phyloP scores from a whole-genome alignment of 2,113 vertebrate species.

The Plotosus lineatus region DNA sequence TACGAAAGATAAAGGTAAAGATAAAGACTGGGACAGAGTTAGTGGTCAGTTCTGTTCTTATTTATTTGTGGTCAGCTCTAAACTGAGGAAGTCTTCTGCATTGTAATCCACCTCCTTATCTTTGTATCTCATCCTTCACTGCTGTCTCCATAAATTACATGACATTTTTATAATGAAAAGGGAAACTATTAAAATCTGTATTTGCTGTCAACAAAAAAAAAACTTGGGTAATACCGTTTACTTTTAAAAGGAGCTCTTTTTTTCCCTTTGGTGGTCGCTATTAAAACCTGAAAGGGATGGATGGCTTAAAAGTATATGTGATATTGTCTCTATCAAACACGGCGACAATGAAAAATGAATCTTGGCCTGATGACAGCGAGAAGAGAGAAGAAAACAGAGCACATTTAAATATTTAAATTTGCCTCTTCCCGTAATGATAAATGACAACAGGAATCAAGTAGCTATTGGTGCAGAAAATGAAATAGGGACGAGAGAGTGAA shows the following conservation, averaged over 20 bases:
- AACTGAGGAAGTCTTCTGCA: constrained; percentile 58
- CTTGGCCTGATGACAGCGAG: constrained; percentile 69
- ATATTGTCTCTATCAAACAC: constrained; percentile 77
- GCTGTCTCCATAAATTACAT: constrained; percentile 67
- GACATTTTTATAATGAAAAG: constrained; percentile 69
- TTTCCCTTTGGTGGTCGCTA: constrained; percentile 63
- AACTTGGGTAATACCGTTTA: constrained; percentile 70
- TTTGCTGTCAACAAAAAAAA: constrained; percentile 71
- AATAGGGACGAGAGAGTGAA: constrained; percentile 67
- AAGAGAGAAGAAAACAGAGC: constrained; percentile 64
- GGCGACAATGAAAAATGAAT: constrained; percentile 75
- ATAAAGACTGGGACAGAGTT: too few relatives aligned
- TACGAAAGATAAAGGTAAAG: background rate
- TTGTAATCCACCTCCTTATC: constrained; percentile 67
- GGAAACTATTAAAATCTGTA: constrained; percentile 72
- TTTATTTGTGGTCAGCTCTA: background rate
- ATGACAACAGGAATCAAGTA: constrained; percentile 79
- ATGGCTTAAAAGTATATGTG: constrained; percentile 68
- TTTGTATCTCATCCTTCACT: constrained; percentile 50
- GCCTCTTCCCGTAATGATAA: constrained; percentile 73
- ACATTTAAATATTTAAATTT: constrained; percentile 81
- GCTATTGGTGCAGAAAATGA: constrained; percentile 81
- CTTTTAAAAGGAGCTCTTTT: constrained; percentile 64
- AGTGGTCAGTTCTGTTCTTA: background rate
- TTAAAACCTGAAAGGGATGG: constrained; percentile 80